These are phyloP conservation scores for Ictalurus furcatus DNA, from an alignment of 2,113 vertebrate genomes.

Conservation along the genomic window DNA sequence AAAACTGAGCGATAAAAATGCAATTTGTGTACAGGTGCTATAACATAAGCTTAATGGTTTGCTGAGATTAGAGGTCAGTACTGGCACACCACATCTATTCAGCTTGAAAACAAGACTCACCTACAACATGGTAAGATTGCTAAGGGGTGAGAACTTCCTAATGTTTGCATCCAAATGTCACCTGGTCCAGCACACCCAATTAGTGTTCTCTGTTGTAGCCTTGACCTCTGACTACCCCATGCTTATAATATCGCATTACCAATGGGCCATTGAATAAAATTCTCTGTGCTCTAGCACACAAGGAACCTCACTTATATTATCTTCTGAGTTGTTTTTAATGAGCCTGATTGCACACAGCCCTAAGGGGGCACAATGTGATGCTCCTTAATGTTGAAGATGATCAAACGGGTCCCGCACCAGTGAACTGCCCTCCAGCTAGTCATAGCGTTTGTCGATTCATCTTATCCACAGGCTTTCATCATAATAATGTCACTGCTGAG, in stretches of 20 bases:
- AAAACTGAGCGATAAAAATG: not conserved
- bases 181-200: slow-evolving; percentile 8
- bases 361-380: slow-evolving; percentile 1
- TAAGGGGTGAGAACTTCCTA: slow-evolving; percentile 26
- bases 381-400: slow-evolving; percentile 49
- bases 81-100: not conserved
- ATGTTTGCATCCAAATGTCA: slow-evolving; percentile 36
- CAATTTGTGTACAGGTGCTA: not conserved
- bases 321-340: slow-evolving; percentile 27
- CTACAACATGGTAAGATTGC: not conserved
- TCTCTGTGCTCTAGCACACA: not conserved
- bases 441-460: slow-evolving; percentile 50
- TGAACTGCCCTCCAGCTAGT: slow-evolving; percentile 41
- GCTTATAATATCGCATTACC: slow-evolving; percentile 10
- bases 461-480: slow-evolving; percentile 44
- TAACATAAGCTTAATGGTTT: not conserved
- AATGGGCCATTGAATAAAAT: slow-evolving; percentile 4
- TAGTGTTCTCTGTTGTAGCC: slow-evolving; percentile 3
- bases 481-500: slow-evolving; percentile 22
- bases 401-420: slow-evolving; percentile 34
- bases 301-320: slow-evolving; percentile 27
- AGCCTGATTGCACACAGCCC: slow-evolving; percentile 18
- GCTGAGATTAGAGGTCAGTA: not conserved
- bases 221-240: not conserved
- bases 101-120: not conserved